Base-by-base conservation (phyloP, 2,888 invertebrate genomes). In the Germaria angustata region DNA sequence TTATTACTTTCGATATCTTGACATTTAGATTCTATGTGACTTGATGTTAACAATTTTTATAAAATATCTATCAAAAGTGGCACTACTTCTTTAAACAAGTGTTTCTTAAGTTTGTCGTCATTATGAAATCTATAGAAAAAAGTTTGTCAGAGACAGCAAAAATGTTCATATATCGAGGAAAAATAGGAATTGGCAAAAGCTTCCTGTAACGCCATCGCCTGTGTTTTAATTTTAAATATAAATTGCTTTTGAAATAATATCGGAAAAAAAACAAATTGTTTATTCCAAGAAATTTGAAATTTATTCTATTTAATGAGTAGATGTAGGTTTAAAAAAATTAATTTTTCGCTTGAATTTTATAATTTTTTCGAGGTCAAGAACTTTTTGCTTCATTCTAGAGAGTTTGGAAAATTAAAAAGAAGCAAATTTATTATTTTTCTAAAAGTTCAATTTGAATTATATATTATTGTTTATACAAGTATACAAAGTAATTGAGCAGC, bases 321-420 rank as follows among this genome's bases (percentile, higher is more conserved):
- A 15, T 36, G 49, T 32, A 24, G 9, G 2, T 51, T 41, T 68
- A 39, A 41, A 13, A 28, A 68, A 75, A 69, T 39, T 34, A 65
- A 44, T 71, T 8, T 17, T 36, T 76, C 28, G 32, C n/a, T 15
- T 1, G 28, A 41, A 22, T 63, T 61, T 36, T 20, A 41, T 51
- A 0, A 11, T 5, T 57, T 46, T 11, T 69, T 61, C 34, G 65
- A 66, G 81, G 73, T 78, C 78, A 82, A 82, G 63, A 78, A 69
- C 63, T 78, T 69, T 77, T 63, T 20, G 2, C 39, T 51, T 11
- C 6, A 51, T 2, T 11, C 24, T 28, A 2, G 11, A 65, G 55
- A 55, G 17, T 32, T 13, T n/a, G 20, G 2, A 72, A 28, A 39
- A 15, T 15, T 36, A 15, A 3, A 41, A 1, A 76, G 3, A 28